Percentiles rank a stretch among this genome's conserved stretches.
Evolutionary conservation across 2,888 invertebrate species (phyloP).

Genomic region (Mactromeris polynyma): DNA sequence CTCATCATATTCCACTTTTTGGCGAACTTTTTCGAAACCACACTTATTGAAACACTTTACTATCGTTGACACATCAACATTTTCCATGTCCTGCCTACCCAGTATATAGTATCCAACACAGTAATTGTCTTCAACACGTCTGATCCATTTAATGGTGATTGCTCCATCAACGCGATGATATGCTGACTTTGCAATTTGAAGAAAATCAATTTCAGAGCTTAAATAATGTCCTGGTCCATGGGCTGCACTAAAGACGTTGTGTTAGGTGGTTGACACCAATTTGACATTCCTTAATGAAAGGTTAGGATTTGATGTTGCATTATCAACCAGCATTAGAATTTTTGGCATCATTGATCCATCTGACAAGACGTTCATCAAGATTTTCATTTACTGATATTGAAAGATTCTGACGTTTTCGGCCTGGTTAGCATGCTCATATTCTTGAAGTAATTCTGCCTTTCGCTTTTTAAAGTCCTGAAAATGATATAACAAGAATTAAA

Average conservation of each 20-base stretch:
- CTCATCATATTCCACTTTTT: not conserved
- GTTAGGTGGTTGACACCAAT: not conserved
- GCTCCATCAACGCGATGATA: not conserved
- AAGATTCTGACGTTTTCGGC: no score
- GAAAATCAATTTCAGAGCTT: not conserved
- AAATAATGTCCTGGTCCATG: not conserved
- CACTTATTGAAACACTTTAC: not conserved
- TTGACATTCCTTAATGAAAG: not conserved
- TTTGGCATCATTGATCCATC: no score
- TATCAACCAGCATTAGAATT: not conserved
- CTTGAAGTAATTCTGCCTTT: no score
- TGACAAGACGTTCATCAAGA: no score
- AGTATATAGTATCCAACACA: not conserved
- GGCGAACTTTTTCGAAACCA: not conserved
- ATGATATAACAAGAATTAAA: no score
- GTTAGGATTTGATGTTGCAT: not conserved
- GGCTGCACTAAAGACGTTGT: not conserved
- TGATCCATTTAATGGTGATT: no score
- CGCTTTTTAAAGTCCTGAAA: no score
- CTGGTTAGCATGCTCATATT: no score
- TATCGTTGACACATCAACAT: not conserved
- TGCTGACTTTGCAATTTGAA: not conserved
- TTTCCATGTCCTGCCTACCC: not conserved
- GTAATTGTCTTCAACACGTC: no score
- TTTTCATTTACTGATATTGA: no score